Evolutionary conservation across 2,888 invertebrate species (phyloP), one percentile per base, ranked within the genome.

Genomic region (Junonia oenone): DNA sequence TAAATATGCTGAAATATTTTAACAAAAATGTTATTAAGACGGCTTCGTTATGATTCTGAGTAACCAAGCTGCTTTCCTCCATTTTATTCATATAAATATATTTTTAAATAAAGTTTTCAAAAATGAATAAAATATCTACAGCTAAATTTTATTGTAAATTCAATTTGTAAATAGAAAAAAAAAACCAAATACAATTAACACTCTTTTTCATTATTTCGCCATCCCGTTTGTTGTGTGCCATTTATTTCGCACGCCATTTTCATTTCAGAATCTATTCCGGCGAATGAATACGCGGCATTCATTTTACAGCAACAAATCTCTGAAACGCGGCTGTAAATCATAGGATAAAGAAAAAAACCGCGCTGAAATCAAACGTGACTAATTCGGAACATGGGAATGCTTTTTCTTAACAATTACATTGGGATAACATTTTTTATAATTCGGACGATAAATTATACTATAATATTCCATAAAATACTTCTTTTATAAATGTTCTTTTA

Each of bases 301-400:
- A 46, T 53, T 53, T 46, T 53, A 15, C 22, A 31, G 14, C 19
- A 27, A 53, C 35, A 51, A 51, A 45, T 35, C 35, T 35, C 46
- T 15, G 29, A 4, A 38, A 11, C 6, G 29, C 19, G 52, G 46
- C 9, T 53, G 52, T 53, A 53, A 47, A 53, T 53, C 46, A 53
- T 46, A 35, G 29, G 29, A n/a, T 11, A 22, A 37, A 17, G 17
- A 45, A 51, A 53, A 37, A 38, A 38, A 38, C 11, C 9, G 46
- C 27, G 46, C 9, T 52, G 13, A 17, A 29, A 52, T 52, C 52
- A 46, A 52, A 52, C 52, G 52, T 52, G 52, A 52, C 52, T 46
- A 45, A 46, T 52, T 46, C 19, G 5, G 17, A 52, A 52, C 52
- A 52, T 46, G 52, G 37, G 37, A 52, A 52, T 38, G 46, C 52